Evolutionary conservation across 2,888 invertebrate species (phyloP), one percentile per base, ranked within the genome.

Genomic region (Cremastobaeus sp.): DNA sequence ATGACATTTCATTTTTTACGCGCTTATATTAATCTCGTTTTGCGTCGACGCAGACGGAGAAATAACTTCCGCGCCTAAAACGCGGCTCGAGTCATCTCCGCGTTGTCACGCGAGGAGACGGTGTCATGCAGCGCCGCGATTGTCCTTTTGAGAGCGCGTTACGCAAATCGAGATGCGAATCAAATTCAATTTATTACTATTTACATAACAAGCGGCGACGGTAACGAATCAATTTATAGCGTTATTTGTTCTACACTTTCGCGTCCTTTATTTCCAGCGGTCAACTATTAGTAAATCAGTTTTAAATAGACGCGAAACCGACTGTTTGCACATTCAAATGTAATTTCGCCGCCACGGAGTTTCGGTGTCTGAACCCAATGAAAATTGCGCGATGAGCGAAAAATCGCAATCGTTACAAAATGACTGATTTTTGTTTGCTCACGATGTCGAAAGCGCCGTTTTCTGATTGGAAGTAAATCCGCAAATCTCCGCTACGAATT

Each of bases 141-240:
- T n/a, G n/a, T n/a, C n/a, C n/a, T n/a, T n/a, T n/a, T n/a, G n/a
- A n/a, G n/a, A n/a, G n/a, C 14, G 30, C 15, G 37, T 62, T 54
- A 55, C 52, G 69, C 69, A 55, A 60, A 62, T 34, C 5, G 14
- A 62, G 48, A 62, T 55, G 17, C 39, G 17, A 54, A 62, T 70
- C 30, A 60, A 60, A 69, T 59, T 54, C 54, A 47, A 39, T 70
- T 70, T 52, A 55, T 43, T 55, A 48, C 37, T 47, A 18, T 47
- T 37, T 34, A 39, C 18, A 47, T 20, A 25, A 47, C 47, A 25
- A 37, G 37, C 30, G 12, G 17, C 28, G n/a, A n/a, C n/a, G n/a
- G 28, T 28, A 47, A 48, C 48, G 48, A 47, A 60, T 60, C 48
- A 30, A 41, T 55, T 55, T 37, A 14, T 12, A 12, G 34, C 12